A percentile compares a stretch with the other conserved stretches of the same genome.
Evolutionary conservation across 2,888 invertebrate species (phyloP).

Genomic region (Lochmaea crataegi): DNA sequence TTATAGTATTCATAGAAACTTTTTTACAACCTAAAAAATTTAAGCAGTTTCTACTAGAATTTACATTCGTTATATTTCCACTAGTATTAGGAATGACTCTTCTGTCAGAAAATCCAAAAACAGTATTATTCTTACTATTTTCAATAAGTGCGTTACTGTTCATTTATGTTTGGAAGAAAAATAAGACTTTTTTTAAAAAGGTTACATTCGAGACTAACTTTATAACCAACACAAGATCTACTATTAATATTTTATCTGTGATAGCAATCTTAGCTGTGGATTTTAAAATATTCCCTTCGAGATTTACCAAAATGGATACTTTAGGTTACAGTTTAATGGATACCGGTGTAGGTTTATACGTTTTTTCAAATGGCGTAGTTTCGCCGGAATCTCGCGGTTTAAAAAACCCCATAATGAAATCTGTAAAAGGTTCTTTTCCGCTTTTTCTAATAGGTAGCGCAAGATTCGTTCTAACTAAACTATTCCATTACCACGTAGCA

Average conservation of each 20-base stretch:
- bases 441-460: conserved; percentile 72
- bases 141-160: conserved; percentile 41
- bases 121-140: conserved; percentile 48
- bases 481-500: conserved; percentile 86
- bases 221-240: conserved; percentile 77
- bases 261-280: conserved; percentile 94
- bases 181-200: conserved; percentile 16
- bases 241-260: conserved; percentile 79
- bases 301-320: conserved; percentile 87
- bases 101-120: conserved; percentile 61
- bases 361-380: conserved; percentile 83
- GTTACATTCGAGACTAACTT: conserved; percentile 56
- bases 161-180: background rate
- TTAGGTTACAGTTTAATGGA: conserved; percentile 96
- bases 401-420: conserved; percentile 56
- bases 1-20: conserved; percentile 55
- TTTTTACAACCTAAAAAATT: conserved; percentile 41
- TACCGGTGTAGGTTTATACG: conserved; percentile 90
- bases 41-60: conserved; percentile 65
- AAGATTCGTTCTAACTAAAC: conserved; percentile 72
- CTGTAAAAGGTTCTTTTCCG: conserved; percentile 64
- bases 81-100: conserved; percentile 71
- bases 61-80: conserved; percentile 69
- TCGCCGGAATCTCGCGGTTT: conserved; percentile 68
- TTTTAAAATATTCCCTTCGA: conserved; percentile 85